Percentiles rank a stretch among this genome's conserved stretches.
phyloP scores from a whole-genome alignment of 2,888 invertebrate species.

The Acronicta alni region DNA sequence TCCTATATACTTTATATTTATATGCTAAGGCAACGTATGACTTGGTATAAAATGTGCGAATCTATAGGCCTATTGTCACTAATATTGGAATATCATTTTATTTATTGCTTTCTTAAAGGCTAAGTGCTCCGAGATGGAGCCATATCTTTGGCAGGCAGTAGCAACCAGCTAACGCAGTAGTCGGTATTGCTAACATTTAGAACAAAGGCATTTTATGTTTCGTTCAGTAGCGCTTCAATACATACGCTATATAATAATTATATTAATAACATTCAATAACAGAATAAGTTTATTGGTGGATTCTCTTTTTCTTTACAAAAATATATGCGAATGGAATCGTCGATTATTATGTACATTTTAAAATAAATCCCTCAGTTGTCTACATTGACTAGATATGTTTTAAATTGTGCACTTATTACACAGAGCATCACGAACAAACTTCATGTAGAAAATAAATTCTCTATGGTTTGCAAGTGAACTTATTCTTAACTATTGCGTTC shows the following conservation, averaged over 20 bases:
- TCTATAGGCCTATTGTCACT: constrained; percentile 42
- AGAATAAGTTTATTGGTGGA: constrained; percentile 67
- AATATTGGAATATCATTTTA: constrained; percentile 27
- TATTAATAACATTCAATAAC: constrained; percentile 52
- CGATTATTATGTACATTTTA: constrained; percentile 76
- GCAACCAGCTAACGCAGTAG: constrained; percentile 20
- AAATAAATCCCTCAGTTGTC: constrained; percentile 78
- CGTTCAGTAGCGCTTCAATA: constrained; percentile 29
- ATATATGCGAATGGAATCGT: constrained; percentile 85
- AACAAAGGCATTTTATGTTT: constrained; percentile 49
- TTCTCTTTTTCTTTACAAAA: constrained; percentile 65
- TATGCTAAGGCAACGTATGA: constrained; percentile 53
- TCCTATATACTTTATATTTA: constrained; percentile 47
- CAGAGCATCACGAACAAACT: constrained; percentile 75
- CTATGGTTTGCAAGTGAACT: constrained; percentile 77
- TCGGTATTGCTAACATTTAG: constrained; percentile 24
- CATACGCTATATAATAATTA: constrained; percentile 55
- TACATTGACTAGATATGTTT: constrained; percentile 89
- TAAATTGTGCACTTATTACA: constrained; percentile 79
- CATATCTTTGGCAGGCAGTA: constrained; percentile 45
- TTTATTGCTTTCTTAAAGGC: constrained; percentile 56
- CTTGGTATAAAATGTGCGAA: constrained; percentile 28
- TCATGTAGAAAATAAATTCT: constrained; percentile 83
- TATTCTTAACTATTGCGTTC: constrained; percentile 85
- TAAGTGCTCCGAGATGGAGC: constrained; percentile 36